These are phyloP conservation scores for Fistularia tabacaria DNA, from an alignment of 2,797 vertebrate genomes.

Conservation along the genomic window DNA sequence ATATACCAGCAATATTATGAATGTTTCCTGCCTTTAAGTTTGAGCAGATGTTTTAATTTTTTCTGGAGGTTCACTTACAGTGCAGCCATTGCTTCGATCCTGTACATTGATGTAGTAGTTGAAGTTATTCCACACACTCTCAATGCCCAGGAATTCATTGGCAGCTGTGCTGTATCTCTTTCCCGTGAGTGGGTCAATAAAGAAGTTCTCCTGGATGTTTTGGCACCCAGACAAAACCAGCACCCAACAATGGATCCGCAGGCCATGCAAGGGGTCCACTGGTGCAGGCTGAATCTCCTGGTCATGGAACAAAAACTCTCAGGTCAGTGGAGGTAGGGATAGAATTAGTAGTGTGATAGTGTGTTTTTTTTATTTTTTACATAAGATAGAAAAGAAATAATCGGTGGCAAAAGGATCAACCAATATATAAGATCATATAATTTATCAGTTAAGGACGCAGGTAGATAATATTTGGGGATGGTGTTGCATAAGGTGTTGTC, in stretches of 20 bases:
- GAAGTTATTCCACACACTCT: conserved; percentile 88
- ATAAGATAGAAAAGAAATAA: no score
- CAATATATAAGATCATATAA: no score
- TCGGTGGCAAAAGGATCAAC: no score
- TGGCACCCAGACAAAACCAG: conserved; percentile 83
- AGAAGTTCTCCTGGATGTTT: conserved; percentile 82
- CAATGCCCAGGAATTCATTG: conserved; percentile 84
- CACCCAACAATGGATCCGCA: conserved; percentile 88
- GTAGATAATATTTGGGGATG: no score
- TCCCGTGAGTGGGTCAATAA: conserved; percentile 86
- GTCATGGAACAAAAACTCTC: conserved; percentile 37
- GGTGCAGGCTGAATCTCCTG: conserved; percentile 4
- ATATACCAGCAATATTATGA: no score
- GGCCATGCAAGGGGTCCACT: conserved; percentile 74
- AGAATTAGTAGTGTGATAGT: no score
- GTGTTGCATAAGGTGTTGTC: no score
- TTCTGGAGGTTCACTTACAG: conserved; percentile 54
- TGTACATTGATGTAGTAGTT: conserved; percentile 96
- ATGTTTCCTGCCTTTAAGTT: no score
- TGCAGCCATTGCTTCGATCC: conserved; percentile 81
- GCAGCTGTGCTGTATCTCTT: conserved; percentile 68
- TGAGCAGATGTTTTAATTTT: no score
- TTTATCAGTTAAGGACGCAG: no score
- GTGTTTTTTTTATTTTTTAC: no score
- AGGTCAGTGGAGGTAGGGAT: conserved; percentile 33